These are phyloP conservation scores for Athetis lepigone DNA, from an alignment of 2,888 invertebrate species.

Conservation along the genomic window DNA sequence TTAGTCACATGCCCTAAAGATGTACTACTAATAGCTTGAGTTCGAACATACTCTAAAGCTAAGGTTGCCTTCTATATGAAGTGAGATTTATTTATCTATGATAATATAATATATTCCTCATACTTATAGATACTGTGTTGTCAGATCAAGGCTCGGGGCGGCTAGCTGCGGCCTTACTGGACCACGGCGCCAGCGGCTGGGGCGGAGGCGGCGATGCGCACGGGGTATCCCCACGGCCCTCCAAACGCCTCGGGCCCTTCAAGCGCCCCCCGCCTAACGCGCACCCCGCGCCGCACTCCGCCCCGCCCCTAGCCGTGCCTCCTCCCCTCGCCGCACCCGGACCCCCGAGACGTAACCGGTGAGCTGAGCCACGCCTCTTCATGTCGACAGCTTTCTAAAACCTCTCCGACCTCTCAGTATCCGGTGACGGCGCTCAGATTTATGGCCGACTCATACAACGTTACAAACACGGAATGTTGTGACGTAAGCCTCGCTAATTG, in stretches of 20 bases:
- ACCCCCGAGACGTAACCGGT: conserved; percentile 78
- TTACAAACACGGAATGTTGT: conserved; percentile 1
- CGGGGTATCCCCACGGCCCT: conserved; percentile 92
- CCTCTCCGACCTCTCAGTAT: conserved; percentile 13
- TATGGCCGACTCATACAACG: conserved; percentile 11
- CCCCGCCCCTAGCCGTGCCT: conserved; percentile 65
- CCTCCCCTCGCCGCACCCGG: conserved; percentile 67
- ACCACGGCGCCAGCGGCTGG: conserved; percentile 88
- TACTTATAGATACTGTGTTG: conserved; percentile 18
- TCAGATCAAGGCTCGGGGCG: conserved; percentile 84
- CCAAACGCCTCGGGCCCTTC: conserved; percentile 93
- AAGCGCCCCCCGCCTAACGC: conserved; percentile 81
- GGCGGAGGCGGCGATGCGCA: conserved; percentile 74
- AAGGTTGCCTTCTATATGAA: neutral
- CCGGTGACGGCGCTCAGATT: conserved; percentile 13
- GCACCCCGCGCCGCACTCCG: conserved; percentile 55
- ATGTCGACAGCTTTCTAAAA: conserved; percentile 35
- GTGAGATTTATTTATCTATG: conserved; percentile 8
- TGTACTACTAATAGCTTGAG: neutral
- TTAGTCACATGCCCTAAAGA: neutral
- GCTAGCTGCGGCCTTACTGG: conserved; percentile 91
- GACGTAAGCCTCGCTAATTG: neutral
- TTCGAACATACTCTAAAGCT: neutral
- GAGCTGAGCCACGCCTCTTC: conserved; percentile 62
- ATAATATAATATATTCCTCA: neutral